Base-by-base conservation (phyloP, 1,140 invertebrate genomes). In the Drosophila jambulina region DNA sequence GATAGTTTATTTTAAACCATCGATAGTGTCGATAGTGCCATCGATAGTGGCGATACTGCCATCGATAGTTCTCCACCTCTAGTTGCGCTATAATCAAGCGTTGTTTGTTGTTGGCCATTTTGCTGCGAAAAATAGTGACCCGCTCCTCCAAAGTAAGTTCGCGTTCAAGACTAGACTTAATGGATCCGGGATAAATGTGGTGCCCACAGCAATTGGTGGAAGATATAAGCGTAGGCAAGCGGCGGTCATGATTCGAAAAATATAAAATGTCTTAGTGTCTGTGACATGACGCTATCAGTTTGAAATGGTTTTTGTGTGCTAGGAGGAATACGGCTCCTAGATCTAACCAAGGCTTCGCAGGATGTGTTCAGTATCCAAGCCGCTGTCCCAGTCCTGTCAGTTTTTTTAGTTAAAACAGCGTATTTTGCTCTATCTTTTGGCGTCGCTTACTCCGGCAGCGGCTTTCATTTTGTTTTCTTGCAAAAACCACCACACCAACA, bases 401-500 rank as follows among this genome's bases (percentile, higher is more conserved):
- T 56, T 64, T 65, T 51, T 60, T n/a, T 23, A 12, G 29, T 19
- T 32, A 21, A 62, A 60, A 10, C 32, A 25, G 3, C 17, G 77
- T 70, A 21, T 43, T 70, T 48, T 19, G 19, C 38, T 49, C 15
- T 56, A 34, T 43, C 45, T 69, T 64, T 78, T 69, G 63, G 78
- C 81, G 85, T 90, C 82, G 53, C 29, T 71, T 59, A 57, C 65
- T 71, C 42, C 68, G 61, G 34, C 75, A 75, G 70, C 75, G 82
- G 83, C 82, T 80, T 86, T 86, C 82, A 90, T 90, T 90, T 90
- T 90, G 86, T 90, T 90, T 90, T 84, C 86, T 81, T 90, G 81
- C 85, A 70, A 83, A 87, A 84, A 87, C 84, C 78, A 90, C 85
- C 80, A 84, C 84, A 80, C 64, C 53, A 69, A 75, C 53, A 54